Base-by-base conservation (phyloP, 2,888 invertebrate genomes). In the Slavum lentiscoides region DNA sequence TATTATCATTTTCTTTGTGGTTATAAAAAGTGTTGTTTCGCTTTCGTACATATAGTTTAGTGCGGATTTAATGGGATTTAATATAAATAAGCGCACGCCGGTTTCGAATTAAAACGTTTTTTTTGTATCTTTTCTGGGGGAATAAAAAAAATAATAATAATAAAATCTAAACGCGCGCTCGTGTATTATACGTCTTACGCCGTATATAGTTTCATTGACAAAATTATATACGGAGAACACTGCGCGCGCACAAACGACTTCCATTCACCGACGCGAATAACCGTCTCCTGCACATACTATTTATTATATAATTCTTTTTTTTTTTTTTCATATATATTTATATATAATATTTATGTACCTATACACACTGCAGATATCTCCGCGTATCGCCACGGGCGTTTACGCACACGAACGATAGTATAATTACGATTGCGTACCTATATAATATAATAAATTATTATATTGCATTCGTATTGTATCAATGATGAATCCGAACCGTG, bases 141-240 rank as follows among this genome's bases (percentile, higher is more conserved):
- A 80, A 53, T 39, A 62, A 70, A 77, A 70, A 15, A 59, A 30
- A 30, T 2, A 30, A 30, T 2, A 30, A 30, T 30, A 30, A 30
- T 2, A 2, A 30, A 30, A 30, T 30, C 30, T 30, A 30, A 4
- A 30, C n/a, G 19, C 19, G 6, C 8, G 8, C n/a, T 19, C 9
- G 19, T 15, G 13, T 11, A 61, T 21, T 61, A 61, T 13, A 23
- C 19, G 3, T 59, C 30, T n/a, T 30, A n/a, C 23, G 49, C 49
- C 49, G n/a, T n/a, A n/a, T n/a, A n/a, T n/a, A n/a, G 49, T 80
- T 80, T 80, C 77, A 80, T 80, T 80, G 70, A 80, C 77, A 70
- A 80, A 80, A 80, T 80, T 80, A 80, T 80, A 80, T 30, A 30
- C 30, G 30, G 77, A 70, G 49, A 49, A 67, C 43, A 61, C 77